These are phyloP conservation scores for Hystrix brachyura DNA, from an alignment of 2,113 vertebrate genomes.

Conservation along the genomic window DNA sequence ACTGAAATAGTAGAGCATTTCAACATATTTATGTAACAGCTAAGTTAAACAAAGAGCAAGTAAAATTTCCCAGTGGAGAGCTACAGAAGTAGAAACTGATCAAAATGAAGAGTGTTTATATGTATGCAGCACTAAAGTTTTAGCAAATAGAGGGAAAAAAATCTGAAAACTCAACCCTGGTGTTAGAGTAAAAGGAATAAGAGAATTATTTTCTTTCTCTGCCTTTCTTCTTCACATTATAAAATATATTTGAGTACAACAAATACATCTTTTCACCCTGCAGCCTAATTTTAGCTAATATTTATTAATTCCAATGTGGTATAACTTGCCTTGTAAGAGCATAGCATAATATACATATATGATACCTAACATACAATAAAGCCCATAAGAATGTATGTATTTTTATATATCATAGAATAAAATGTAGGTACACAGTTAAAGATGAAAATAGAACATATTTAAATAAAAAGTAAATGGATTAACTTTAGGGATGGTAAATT, in stretches of 20 bases:
- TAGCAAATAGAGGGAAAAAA: not conserved
- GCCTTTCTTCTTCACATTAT: not conserved
- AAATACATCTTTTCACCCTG: not conserved
- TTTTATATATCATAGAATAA: not conserved
- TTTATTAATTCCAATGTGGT: not conserved
- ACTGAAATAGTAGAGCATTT: conserved; percentile 72
- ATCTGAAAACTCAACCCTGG: not conserved
- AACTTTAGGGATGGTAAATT: not conserved
- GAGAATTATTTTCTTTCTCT: not conserved
- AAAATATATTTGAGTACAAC: not conserved
- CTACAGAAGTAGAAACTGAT: conserved; percentile 64
- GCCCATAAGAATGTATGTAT: not conserved
- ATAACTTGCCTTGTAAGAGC: not conserved
- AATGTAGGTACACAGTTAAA: not conserved
- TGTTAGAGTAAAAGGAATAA: not conserved
- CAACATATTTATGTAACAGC: conserved; percentile 75
- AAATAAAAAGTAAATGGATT: not conserved
- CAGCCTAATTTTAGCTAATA: conserved; percentile 9
- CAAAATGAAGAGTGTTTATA: conserved; percentile 59
- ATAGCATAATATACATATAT: not conserved
- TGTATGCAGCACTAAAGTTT: not conserved
- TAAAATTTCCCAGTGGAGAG: conserved; percentile 69
- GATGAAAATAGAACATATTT: not conserved
- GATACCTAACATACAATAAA: not conserved
- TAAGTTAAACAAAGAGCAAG: conserved; percentile 75